These are phyloP conservation scores for Zaprionus taronus DNA, from an alignment of 1,140 invertebrate species.

Conservation along the genomic window DNA sequence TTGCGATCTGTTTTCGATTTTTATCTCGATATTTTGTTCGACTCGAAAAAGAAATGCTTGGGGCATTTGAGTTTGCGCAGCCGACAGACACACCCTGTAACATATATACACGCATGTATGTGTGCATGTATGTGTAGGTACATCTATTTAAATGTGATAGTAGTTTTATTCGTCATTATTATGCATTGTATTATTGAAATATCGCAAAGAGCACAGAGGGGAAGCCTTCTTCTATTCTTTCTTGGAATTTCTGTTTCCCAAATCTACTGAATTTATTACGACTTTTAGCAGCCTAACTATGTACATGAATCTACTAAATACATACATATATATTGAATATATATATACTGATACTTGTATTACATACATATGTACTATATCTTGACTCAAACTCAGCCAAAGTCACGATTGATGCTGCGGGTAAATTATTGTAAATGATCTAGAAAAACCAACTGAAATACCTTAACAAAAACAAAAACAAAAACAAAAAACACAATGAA, in stretches of 20 bases:
- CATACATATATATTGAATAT: constrained; percentile 25
- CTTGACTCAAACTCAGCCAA: neutral
- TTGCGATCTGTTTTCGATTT: constrained; percentile 29
- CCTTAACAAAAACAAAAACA: constrained; percentile 6
- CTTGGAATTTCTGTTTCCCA: constrained; percentile 28
- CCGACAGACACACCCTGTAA: constrained; percentile 6
- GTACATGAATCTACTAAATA: constrained; percentile 47
- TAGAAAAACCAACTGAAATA: constrained; percentile 34
- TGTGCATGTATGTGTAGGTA: constrained; percentile 30
- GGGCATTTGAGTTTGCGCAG: constrained; percentile 33
- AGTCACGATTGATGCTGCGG: constrained; percentile 41
- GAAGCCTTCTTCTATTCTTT: constrained; percentile 14
- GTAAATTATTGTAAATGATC: constrained; percentile 61
- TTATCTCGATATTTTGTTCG: constrained; percentile 14
- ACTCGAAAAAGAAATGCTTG: constrained; percentile 22
- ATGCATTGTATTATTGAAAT: constrained; percentile 34
- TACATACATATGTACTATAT: constrained; percentile 3
- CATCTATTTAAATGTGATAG: constrained; percentile 79
- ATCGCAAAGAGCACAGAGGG: neutral
- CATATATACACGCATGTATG: neutral
- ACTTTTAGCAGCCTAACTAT: constrained; percentile 37
- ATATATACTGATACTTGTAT: constrained; percentile 5
- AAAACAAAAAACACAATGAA: neutral
- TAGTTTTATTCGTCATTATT: constrained; percentile 77
- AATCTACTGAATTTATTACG: constrained; percentile 23